Conservation (phyloP, 1,140 invertebrate genomes). For the Nomia melanderi region DNA sequence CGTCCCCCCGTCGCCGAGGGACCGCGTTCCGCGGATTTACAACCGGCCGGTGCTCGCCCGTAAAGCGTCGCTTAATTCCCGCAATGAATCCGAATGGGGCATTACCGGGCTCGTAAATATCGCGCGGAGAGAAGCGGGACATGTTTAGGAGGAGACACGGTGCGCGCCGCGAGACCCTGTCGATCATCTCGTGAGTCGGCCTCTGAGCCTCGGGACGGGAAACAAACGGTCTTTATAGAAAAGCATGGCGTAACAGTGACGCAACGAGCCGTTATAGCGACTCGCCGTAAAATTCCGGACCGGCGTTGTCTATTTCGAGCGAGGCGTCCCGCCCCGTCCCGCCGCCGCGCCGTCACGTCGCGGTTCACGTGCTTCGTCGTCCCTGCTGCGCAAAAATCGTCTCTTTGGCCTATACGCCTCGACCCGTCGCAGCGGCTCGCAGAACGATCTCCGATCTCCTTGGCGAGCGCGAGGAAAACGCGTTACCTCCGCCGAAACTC, state of each 20-base stretch:
- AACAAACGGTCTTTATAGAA: conserved; percentile 71
- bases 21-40: too few relatives aligned
- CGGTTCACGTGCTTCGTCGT: conserved; percentile 31
- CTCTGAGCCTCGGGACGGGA: conserved; percentile 60
- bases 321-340: too few relatives aligned
- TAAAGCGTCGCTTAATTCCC: not conserved
- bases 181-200: conserved; percentile 35
- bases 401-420: not conserved
- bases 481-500: too few relatives aligned
- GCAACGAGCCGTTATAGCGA: conserved; percentile 64
- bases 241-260: conserved; percentile 64
- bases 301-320: conserved; percentile 74
- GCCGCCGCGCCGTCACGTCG: too few relatives aligned
- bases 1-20: too few relatives aligned
- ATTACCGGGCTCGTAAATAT: conserved; percentile 3
- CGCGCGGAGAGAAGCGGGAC: not conserved
- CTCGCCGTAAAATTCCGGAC: conserved; percentile 66
- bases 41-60: not conserved
- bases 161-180: conserved; percentile 5
- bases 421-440: not conserved
- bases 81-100: not conserved
- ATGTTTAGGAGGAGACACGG: not conserved
- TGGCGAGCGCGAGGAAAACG: too few relatives aligned
- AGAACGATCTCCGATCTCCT: too few relatives aligned
- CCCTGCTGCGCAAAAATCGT: conserved; percentile 41